phyloP scores from a whole-genome alignment of 2,113 vertebrate species.

The Ameiurus melas region DNA sequence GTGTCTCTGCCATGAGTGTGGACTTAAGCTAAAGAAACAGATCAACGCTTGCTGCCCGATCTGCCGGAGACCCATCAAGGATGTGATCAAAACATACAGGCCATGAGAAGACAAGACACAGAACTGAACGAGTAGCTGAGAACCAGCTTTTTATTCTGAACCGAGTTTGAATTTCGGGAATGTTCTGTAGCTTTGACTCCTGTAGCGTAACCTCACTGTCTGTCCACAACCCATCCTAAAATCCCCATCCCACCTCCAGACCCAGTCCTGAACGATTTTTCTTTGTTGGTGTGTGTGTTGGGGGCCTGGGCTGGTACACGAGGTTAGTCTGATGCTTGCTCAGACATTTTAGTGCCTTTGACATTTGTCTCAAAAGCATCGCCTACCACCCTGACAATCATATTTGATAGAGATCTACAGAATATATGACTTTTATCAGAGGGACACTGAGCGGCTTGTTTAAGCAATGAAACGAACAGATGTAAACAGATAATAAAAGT shows the following conservation, averaged over 20 bases:
- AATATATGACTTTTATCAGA: constrained; percentile 11
- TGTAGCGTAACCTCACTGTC: constrained; percentile 35
- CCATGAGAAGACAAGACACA: constrained; percentile 75
- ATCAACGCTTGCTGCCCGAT: constrained; percentile 94
- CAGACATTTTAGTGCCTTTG: constrained; percentile 72
- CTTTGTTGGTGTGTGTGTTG: neutral
- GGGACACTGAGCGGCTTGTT: neutral
- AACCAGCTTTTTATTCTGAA: constrained; percentile 35
- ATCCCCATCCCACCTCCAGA: neutral
- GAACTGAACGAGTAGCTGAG: neutral
- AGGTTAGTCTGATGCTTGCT: constrained; percentile 39
- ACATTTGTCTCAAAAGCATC: constrained; percentile 60
- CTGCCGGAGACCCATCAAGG: constrained; percentile 94
- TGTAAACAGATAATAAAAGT: neutral
- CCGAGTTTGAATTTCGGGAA: constrained; percentile 45
- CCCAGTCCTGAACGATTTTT: neutral
- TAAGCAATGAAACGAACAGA: neutral
- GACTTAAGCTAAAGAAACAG: constrained; percentile 92
- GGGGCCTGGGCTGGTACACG: neutral
- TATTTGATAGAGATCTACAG: constrained; percentile 50
- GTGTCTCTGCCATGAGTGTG: constrained; percentile 95
- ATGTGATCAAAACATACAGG: constrained; percentile 97
- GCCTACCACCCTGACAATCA: constrained; percentile 63
- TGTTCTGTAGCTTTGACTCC: constrained; percentile 41
- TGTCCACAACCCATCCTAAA: neutral